Base-by-base conservation (phyloP, 2,888 invertebrate genomes). In the Acleris emargana region DNA sequence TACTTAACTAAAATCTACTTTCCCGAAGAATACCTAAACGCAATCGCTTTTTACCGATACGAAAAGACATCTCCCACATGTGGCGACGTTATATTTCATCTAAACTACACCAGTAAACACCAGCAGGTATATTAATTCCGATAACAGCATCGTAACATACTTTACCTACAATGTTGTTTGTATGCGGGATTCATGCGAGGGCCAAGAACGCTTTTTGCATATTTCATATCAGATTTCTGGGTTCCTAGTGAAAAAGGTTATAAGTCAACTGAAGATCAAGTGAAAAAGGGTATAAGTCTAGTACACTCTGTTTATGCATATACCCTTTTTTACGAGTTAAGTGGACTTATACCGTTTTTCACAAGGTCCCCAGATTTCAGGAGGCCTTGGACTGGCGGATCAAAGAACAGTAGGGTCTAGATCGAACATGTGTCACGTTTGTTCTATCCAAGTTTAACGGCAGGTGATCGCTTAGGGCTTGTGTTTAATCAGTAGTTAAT, bases 211-310 rank as follows among this genome's bases (percentile, higher is more conserved):
- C 70, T 79, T 72, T 81, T 76, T 82, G 77, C 81, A 82, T 82
- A 77, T 81, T 80, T 79, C 74, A 78, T 81, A 77, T 73, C 74
- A 73, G 75, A 76, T 77, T 82, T 80, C 72, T 72, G 69, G 74
- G n/a, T n/a, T n/a, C n/a, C n/a, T n/a, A n/a, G n/a, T n/a, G n/a
- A n/a, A n/a, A n/a, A n/a, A n/a, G n/a, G n/a, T n/a, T n/a, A n/a
- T n/a, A n/a, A n/a, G n/a, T n/a, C n/a, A n/a, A n/a, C n/a, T n/a
- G n/a, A n/a, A n/a, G n/a, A n/a, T n/a, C n/a, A n/a, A n/a, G n/a
- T n/a, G n/a, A n/a, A n/a, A n/a, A n/a, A n/a, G n/a, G n/a, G n/a
- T n/a, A n/a, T n/a, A n/a, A n/a, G n/a, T n/a, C n/a, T n/a, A n/a
- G n/a, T n/a, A n/a, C n/a, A n/a, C n/a, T n/a, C n/a, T n/a, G n/a